These are phyloP conservation scores for Sinentomon sp. DNA, from an alignment of 2,888 invertebrate species.

Conservation along the genomic window DNA sequence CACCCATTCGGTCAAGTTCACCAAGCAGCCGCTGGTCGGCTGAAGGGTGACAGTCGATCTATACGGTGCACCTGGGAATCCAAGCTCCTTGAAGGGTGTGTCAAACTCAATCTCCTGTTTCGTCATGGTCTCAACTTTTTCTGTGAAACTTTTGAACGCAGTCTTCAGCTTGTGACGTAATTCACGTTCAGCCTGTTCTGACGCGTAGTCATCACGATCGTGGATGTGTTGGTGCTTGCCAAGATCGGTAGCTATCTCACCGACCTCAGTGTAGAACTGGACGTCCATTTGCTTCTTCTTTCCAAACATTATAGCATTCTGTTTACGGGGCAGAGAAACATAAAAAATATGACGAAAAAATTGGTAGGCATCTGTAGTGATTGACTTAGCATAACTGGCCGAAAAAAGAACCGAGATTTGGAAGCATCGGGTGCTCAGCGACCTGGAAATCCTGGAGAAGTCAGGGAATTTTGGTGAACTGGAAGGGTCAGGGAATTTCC, in stretches of 20 bases:
- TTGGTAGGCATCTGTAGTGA: too few relatives aligned
- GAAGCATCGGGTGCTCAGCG: too few relatives aligned
- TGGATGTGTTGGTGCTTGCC: constrained; percentile 99
- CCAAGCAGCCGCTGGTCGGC: constrained; percentile 91
- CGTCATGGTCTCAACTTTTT: constrained; percentile 80
- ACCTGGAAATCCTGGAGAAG: too few relatives aligned
- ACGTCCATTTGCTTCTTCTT: constrained; percentile 98
- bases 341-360: not conserved
- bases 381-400: too few relatives aligned
- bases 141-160: constrained; percentile 94
- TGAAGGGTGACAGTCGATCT: constrained; percentile 84
- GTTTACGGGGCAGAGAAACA: constrained; percentile 13
- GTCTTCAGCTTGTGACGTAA: constrained; percentile 83
- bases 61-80: constrained; percentile 91
- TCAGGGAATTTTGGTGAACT: too few relatives aligned
- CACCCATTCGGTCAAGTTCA: constrained; percentile 87
- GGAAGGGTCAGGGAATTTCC: too few relatives aligned
- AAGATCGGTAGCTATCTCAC: constrained; percentile 95
- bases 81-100: constrained; percentile 89
- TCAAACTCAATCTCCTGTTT: constrained; percentile 96
- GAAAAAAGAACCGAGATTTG: too few relatives aligned
- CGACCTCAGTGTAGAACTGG: constrained; percentile 98
- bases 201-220: constrained; percentile 91
- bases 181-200: constrained; percentile 94
- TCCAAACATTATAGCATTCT: constrained; percentile 97